Evolutionary conservation across 2,797 vertebrate genomes (phyloP), one percentile per base, ranked within the genome.

Genomic region (Cebuella pygmaea): DNA sequence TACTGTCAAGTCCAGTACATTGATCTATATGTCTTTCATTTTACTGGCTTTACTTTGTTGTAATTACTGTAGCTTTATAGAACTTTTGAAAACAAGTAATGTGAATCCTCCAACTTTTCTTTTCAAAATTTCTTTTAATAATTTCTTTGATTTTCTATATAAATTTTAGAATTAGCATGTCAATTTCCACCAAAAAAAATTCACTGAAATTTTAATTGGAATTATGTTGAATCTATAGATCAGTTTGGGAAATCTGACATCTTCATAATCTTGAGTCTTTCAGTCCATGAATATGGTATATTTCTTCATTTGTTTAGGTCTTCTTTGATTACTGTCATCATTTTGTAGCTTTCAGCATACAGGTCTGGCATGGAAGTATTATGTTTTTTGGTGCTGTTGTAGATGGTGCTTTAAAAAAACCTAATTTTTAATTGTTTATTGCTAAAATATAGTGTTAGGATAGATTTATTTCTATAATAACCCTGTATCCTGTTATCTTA

Each of bases 291-390:
- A 59, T 36, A 88, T 36, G 24, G 39, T 89, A 8, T 94, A 70
- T 72, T 27, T 55, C 30, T 74, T 55, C 27, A 64, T 75, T 92
- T 91, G 10, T 82, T 87, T 52, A 61, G 44, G 2, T 74, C 36
- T 90, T 72, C n/a, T 94, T 88, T 95, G 10, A 83, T 81, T 85
- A 84, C 52, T 90, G 81, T 94, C 48, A 52, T 70, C 41, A 83
- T 70, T 93, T 94, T 92, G 11, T 76, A 84, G 33, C 90, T 90
- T 90, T 80, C 50, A 57, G 10, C 61, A 84, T 84, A 80, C 39
- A 92, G 24, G 61, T 87, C 44, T 93, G 27, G 14, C 74, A 76
- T 22, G 6, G 36, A 64, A 82, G 20, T 87, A 90, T 75, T n/a
- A n/a, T 91, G 57, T 2, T 30, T 84, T 92, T 87, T 81, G 6